phyloP scores from a whole-genome alignment of 2,797 vertebrate species.

The Heteromormyrus szaboi region DNA sequence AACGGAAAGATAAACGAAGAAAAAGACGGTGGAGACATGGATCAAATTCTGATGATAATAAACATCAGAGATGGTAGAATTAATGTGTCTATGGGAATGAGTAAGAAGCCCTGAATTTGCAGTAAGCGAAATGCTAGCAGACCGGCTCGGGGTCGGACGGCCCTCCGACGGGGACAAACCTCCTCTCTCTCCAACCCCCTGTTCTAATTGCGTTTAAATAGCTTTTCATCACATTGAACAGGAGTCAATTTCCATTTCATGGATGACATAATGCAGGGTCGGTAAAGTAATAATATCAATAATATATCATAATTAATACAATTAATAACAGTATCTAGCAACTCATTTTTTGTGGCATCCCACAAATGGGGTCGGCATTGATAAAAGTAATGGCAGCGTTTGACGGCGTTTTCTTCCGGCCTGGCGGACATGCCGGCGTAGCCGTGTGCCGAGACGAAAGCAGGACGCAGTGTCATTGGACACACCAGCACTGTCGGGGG shows the following conservation, averaged over 20 bases:
- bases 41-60: background rate
- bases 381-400: conserved; percentile 30
- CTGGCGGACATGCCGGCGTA: background rate
- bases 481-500: background rate
- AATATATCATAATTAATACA: conserved; percentile 13
- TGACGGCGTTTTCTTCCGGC: conserved; percentile 40
- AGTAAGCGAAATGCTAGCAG: background rate
- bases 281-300: conserved; percentile 17
- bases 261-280: conserved; percentile 15
- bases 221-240: conserved; percentile 9
- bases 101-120: background rate
- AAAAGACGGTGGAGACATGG: background rate
- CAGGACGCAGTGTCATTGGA: background rate
- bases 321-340: background rate
- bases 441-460: background rate
- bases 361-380: background rate
- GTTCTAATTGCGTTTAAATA: conserved; percentile 13
- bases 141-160: background rate
- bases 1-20: background rate
- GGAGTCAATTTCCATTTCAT: conserved; percentile 22
- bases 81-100: background rate
- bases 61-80: background rate
- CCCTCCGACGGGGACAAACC: background rate
- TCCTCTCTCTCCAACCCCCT: background rate
- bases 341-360: background rate